Evolutionary conservation across 2,888 invertebrate species (phyloP), one percentile per base, ranked within the genome.

Genomic region (Malthinus flaveolus): DNA sequence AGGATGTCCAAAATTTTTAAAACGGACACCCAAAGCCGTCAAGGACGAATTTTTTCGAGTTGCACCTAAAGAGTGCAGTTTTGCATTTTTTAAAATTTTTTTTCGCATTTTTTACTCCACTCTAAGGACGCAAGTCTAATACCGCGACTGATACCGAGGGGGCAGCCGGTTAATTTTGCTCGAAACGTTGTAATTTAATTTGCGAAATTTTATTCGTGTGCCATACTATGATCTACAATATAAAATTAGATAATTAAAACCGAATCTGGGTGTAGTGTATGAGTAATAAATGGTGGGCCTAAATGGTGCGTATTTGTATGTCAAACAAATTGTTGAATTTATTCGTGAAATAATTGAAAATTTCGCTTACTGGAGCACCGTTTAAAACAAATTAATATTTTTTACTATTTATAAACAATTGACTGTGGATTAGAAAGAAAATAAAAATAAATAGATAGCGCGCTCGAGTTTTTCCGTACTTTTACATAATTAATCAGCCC

Each of bases 291-390:
- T 42, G 9, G 39, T 42, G 39, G 39, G 39, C n/a, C 23, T 42
- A 42, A 42, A 42, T 42, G 23, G 39, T 23, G 39, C 39, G 15
- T 42, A 42, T 42, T 42, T 42, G 23, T 23, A 42, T 42, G 39
- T 15, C 39, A 42, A 42, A 42, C 39, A 42, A 42, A 42, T 42
- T 42, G 8, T 42, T 42, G 15, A 42, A 42, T 42, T 42, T 42
- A 42, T 42, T 42, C 15, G 39, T 42, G 15, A 12, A 42, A 42
- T 42, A 42, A 42, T 42, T 42, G 13, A 42, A 15, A 42, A 42
- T 42, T 42, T n/a, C 15, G 15, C 9, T 42, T 42, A 42, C 9
- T 42, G 23, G 23, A 5, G 5, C 23, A 23, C 23, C 5, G 5
- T 23, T 23, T 23, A 23, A 3, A 23, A 23, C 2, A 23, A 23